phyloP scores from a whole-genome alignment of 2,113 vertebrate genomes.

The Axis porcinus region DNA sequence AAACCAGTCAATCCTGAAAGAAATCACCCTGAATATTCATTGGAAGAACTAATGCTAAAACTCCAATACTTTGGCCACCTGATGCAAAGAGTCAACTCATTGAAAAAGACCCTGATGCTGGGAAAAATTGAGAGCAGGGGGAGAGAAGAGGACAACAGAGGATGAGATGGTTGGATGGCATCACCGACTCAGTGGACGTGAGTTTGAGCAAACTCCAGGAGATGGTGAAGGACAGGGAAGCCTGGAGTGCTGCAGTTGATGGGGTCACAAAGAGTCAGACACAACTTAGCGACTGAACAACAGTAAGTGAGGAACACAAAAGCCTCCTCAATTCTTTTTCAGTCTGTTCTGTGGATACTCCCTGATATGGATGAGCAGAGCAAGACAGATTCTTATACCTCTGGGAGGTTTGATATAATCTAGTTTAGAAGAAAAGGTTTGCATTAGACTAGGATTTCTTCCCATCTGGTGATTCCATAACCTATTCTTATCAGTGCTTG shows the following conservation, averaged over 20 bases:
- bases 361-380: not conserved
- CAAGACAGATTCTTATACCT: not conserved
- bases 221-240: not conserved
- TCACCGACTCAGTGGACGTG: not conserved
- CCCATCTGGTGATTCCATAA: conserved; percentile 37
- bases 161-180: not conserved
- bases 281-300: not conserved
- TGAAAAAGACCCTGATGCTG: not conserved
- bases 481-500: conserved; percentile 46
- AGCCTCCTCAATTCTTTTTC: not conserved
- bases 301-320: not conserved
- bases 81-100: not conserved
- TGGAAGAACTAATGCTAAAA: not conserved
- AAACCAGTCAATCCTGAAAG: not conserved
- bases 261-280: not conserved
- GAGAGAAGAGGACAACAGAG: not conserved
- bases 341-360: not conserved
- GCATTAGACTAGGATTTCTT: conserved; percentile 36
- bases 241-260: not conserved
- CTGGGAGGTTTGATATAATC: not conserved
- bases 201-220: not conserved
- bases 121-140: not conserved
- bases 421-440: conserved; percentile 1
- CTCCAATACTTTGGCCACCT: not conserved
- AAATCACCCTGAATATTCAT: not conserved